Base-by-base conservation (phyloP, 2,113 vertebrate species). In the Tenrec ecaudatus region DNA sequence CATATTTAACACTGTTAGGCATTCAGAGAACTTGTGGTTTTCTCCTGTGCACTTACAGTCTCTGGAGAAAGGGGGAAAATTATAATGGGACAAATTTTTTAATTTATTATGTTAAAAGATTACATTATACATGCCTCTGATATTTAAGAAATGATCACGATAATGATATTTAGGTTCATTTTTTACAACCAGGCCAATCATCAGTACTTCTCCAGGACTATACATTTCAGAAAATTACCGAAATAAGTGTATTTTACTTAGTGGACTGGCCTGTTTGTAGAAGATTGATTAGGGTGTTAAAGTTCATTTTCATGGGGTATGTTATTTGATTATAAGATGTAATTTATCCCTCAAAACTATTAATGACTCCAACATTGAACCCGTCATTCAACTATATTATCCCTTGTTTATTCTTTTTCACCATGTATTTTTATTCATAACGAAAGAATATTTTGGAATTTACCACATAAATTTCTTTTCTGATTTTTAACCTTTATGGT, bases 261-360 rank as follows among this genome's bases (percentile, higher is more conserved):
- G n/a, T 33, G 5, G 7, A 86, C 16, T 71, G 16, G 40, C 79
- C 40, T 81, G 40, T 40, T 88, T 10, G 47, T 53, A 29, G n/a
- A n/a, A 86, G n/a, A 85, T 86, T 80, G 81, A 57, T 87, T 19
- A 90, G 64, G 38, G 64, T 87, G 12, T n/a, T 85, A 40, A 85
- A 77, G 9, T 85, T 58, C 7, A 92, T 92, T 68, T 80, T 87
- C 66, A 57, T 81, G 33, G 82, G 82, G n/a, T 66, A 36, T 27
- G 38, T 33, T 79, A 76, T 78, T 85, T 95, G 2, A 69, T 10
- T 69, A 87, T 91, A 83, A 88, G 73, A 66, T 11, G 12, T 82
- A 68, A 33, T 84, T 92, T 73, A 62, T 60, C 16, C 68, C 38
- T 68, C 23, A 87, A 77, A 66, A 76, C 1, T 77, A 38, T 38